Base-by-base conservation (phyloP, 2,113 vertebrate species). In the Vulpes vulpes region DNA sequence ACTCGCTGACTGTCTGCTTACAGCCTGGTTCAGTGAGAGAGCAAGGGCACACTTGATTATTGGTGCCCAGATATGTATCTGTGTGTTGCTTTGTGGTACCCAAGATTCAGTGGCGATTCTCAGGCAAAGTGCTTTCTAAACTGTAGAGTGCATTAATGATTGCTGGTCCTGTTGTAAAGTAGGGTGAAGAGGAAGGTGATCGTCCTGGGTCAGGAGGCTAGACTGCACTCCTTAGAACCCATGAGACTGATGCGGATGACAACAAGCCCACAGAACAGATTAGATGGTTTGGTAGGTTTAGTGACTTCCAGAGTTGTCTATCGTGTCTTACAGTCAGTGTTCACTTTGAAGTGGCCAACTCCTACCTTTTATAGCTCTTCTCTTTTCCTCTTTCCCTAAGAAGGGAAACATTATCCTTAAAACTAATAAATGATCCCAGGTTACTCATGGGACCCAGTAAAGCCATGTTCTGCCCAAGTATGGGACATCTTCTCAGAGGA, bases 171-270 rank as follows among this genome's bases (percentile, higher is more conserved):
- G 69, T 84, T 81, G 27, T 71, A 51, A 76, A 73, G 65, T 55
- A 15, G 51, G 23, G 9, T 25, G 5, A 93, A 51, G 60, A 35
- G 32, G 62, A 69, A n/a, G 35, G 10, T 27, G 59, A 15, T 76
- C 76, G 94, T 76, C 43, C 69, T 69, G 10, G 65, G 14, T 49
- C 85, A 30, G 71, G 43, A 65, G 32, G 53, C 8, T 4, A 30
- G 55, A 64, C 64, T 53, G 16, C 2, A 6, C 43, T 83, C 23
- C 81, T 86, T 20, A 82, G 73, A 83, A 93, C 62, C 16, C 69
- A 30, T 1, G 0, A n/a, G 32, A 82, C 16, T 2, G 11, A 23
- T 7, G 0, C 5, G 2, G 64, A 27, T 30, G 23, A n/a, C 6
- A 4, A 38, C 4, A 57, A 22, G 27, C n/a, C 38, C 23, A 35